These are phyloP conservation scores for Enteromius unitaeniatus DNA, from an alignment of 2,797 vertebrate species.

Conservation along the genomic window DNA sequence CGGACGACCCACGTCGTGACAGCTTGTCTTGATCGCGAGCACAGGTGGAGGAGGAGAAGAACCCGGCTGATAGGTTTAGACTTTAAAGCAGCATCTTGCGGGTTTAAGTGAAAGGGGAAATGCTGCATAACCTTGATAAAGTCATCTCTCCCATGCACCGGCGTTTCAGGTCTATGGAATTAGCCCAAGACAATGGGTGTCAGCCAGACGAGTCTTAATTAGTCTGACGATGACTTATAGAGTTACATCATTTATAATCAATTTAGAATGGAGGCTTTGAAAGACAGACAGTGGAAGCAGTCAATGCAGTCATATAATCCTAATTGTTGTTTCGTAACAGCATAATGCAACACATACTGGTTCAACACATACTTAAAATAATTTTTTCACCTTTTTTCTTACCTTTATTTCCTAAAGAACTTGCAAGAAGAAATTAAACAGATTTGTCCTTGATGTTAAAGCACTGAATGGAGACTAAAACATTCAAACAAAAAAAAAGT, in stretches of 20 bases:
- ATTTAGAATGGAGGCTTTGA: conserved; percentile 60
- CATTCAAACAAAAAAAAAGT: background rate
- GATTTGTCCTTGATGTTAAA: background rate
- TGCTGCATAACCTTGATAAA: conserved; percentile 70
- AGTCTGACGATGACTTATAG: conserved; percentile 67
- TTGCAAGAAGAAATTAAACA: background rate
- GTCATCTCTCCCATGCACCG: conserved; percentile 60
- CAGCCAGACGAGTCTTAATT: conserved; percentile 75
- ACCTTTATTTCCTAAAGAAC: background rate
- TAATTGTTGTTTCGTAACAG: no score
- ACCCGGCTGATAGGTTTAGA: conserved; percentile 73
- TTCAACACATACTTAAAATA: background rate
- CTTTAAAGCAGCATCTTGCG: conserved; percentile 71
- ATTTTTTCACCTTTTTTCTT: background rate
- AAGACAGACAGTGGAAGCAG: conserved; percentile 67
- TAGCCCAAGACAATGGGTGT: conserved; percentile 78
- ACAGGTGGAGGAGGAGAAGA: conserved; percentile 42
- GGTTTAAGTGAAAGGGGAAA: conserved; percentile 69
- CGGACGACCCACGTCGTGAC: conserved; percentile 71
- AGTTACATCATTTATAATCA: conserved; percentile 64
- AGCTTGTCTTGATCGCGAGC: conserved; percentile 70
- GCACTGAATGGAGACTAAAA: background rate
- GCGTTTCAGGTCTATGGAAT: conserved; percentile 71
- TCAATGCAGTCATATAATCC: background rate
- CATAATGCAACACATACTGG: background rate